Percentiles rank a stretch among this genome's conserved stretches.
phyloP scores from a whole-genome alignment of 2,113 vertebrate genomes.

The Nematolebias whitei region DNA sequence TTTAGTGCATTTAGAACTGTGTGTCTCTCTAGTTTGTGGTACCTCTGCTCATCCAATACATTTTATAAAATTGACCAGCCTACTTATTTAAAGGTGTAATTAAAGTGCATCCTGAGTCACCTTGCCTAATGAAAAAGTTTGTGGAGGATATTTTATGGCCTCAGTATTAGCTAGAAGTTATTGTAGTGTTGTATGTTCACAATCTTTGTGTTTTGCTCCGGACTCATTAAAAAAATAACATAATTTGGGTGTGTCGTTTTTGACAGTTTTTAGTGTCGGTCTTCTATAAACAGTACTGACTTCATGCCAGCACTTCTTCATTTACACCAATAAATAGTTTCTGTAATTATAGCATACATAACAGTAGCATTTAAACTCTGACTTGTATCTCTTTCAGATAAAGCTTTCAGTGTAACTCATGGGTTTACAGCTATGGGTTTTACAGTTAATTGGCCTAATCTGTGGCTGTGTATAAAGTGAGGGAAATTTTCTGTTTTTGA shows the following conservation, averaged over 20 bases:
- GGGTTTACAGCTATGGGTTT: background rate
- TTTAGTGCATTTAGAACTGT: conserved; percentile 15
- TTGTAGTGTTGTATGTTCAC: background rate
- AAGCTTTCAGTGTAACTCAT: background rate
- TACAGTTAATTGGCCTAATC: background rate
- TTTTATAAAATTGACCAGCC: conserved; percentile 19
- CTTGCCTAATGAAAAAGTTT: conserved; percentile 41
- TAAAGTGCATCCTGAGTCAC: conserved; percentile 39
- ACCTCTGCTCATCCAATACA: conserved; percentile 38
- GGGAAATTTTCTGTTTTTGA: background rate
- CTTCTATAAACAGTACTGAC: background rate
- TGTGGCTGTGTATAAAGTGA: background rate
- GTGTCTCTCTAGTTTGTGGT: conserved; percentile 28
- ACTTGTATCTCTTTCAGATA: background rate
- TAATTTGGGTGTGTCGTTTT: background rate
- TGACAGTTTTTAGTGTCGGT: background rate
- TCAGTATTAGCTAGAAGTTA: conserved; percentile 15
- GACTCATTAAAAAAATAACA: background rate
- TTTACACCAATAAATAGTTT: conserved; percentile 4
- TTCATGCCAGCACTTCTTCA: conserved; percentile 3
- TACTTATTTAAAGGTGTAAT: conserved; percentile 63
- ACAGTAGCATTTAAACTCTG: background rate
- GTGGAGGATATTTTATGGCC: conserved; percentile 21
- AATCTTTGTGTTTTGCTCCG: too few relatives aligned
- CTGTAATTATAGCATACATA: background rate